Evolutionary conservation across 2,113 vertebrate genomes (phyloP).

Genomic region (Puma concolor): DNA sequence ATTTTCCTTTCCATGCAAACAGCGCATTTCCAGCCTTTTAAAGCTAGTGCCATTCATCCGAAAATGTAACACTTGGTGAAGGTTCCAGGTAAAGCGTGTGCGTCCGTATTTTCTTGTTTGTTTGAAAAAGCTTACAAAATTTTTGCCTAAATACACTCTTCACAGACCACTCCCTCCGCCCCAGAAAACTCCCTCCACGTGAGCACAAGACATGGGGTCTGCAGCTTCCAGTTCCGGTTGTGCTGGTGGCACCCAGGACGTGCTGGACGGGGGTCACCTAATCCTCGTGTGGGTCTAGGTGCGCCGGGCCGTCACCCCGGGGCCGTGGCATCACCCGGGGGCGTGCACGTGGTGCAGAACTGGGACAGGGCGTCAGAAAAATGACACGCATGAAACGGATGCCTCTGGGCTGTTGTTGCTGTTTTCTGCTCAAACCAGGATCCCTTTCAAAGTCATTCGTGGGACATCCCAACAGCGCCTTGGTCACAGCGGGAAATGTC

Average conservation of each 20-base stretch:
- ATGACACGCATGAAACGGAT: accelerated
- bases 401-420: accelerated
- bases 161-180: accelerated
- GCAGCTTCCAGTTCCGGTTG: accelerated
- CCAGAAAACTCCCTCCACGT: accelerated
- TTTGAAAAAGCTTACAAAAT: not conserved
- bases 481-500: accelerated
- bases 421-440: not conserved
- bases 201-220: accelerated
- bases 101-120: accelerated
- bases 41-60: too few relatives aligned
- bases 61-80: not conserved
- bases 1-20: not conserved
- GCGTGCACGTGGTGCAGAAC: accelerated
- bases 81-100: not conserved
- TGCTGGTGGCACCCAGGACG: not conserved
- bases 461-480: not conserved
- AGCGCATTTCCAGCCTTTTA: not conserved
- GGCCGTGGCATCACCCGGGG: too few relatives aligned
- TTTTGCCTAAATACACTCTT: accelerated
- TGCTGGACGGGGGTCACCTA: not conserved
- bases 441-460: accelerated
- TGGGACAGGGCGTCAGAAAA: accelerated
- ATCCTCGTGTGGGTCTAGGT: too few relatives aligned
- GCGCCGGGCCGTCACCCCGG: too few relatives aligned